A percentile compares a stretch with the other conserved stretches of the same genome.
These are phyloP conservation scores for Tachycineta bicolor DNA, from an alignment of 2,113 vertebrate species.

Conservation along the genomic window DNA sequence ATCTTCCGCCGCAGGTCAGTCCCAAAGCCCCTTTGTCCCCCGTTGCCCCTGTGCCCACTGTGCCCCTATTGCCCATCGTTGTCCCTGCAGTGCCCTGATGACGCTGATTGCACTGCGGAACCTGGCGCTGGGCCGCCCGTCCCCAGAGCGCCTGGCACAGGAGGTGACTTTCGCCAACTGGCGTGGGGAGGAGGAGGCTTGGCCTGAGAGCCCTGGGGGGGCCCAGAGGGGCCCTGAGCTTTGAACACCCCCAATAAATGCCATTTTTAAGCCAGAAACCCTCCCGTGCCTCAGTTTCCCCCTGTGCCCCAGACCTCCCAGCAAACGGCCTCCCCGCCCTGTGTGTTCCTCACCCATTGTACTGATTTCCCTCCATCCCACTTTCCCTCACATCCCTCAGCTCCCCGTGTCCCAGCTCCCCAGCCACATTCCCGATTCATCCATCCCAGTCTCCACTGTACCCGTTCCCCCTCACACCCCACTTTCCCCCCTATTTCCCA, in stretches of 20 bases:
- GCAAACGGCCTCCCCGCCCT: too few relatives aligned
- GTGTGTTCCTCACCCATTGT: neutral
- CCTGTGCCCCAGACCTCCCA: rapidly evolving
- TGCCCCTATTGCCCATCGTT: neutral
- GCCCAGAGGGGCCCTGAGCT: neutral
- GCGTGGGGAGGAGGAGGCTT: slow-evolving; percentile 48
- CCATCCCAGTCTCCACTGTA: neutral
- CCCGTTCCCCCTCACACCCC: too few relatives aligned
- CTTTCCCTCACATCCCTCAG: neutral
- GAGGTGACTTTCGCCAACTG: slow-evolving; percentile 88
- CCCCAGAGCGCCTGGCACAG: slow-evolving; percentile 84
- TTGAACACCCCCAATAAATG: neutral
- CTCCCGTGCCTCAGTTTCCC: neutral
- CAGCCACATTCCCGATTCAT: neutral
- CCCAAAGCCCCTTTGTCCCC: rapidly evolving
- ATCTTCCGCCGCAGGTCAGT: slow-evolving; percentile 87
- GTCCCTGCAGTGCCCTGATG: slow-evolving; percentile 74
- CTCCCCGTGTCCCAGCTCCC: neutral
- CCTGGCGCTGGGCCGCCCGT: slow-evolving; percentile 83
- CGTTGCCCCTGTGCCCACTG: too few relatives aligned
- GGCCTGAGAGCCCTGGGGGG: rapidly evolving
- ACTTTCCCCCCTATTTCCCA: neutral
- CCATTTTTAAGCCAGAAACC: neutral
- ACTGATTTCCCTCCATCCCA: neutral
- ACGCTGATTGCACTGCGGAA: slow-evolving; percentile 89